phyloP scores from a whole-genome alignment of 1,140 invertebrate species.

The Brachionus manjavacas region DNA sequence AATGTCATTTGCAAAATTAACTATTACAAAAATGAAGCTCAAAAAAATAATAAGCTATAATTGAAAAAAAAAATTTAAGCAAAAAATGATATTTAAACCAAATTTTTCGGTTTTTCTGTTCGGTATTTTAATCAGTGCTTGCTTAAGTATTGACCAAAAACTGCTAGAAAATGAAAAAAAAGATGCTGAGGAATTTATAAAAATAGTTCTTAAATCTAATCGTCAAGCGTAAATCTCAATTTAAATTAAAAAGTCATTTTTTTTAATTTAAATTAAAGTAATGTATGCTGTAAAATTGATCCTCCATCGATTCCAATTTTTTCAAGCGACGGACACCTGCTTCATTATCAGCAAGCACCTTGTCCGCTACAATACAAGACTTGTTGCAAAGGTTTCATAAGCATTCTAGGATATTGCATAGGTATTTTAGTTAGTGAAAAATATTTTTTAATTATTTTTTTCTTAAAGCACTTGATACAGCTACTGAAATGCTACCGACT shows the following conservation, averaged over 20 bases:
- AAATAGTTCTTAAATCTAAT: not conserved
- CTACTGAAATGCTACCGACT: not conserved
- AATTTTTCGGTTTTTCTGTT: not conserved
- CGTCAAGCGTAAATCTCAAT: not conserved
- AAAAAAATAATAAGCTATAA: not conserved
- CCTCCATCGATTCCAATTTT: constrained; percentile 37
- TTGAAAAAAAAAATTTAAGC: not conserved
- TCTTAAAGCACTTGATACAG: not conserved
- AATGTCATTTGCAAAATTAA: not conserved
- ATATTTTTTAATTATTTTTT: not conserved
- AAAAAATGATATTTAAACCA: not conserved
- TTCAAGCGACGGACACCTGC: not conserved
- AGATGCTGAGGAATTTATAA: not conserved
- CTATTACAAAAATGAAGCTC: not conserved
- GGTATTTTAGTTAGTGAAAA: not conserved
- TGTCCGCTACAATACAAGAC: constrained; percentile 31
- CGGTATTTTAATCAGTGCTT: not conserved
- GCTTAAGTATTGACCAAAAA: not conserved
- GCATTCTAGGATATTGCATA: constrained; percentile 25
- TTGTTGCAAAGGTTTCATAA: constrained; percentile 36
- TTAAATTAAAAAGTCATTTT: too few species aligned
- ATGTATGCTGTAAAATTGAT: constrained; percentile 36
- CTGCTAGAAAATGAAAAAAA: not conserved
- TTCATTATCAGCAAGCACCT: constrained; percentile 18
- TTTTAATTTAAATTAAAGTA: not conserved